A percentile compares a stretch with the other conserved stretches of the same genome.
Conservation (phyloP, 2,113 vertebrate genomes). For the Otus sunia region DNA sequence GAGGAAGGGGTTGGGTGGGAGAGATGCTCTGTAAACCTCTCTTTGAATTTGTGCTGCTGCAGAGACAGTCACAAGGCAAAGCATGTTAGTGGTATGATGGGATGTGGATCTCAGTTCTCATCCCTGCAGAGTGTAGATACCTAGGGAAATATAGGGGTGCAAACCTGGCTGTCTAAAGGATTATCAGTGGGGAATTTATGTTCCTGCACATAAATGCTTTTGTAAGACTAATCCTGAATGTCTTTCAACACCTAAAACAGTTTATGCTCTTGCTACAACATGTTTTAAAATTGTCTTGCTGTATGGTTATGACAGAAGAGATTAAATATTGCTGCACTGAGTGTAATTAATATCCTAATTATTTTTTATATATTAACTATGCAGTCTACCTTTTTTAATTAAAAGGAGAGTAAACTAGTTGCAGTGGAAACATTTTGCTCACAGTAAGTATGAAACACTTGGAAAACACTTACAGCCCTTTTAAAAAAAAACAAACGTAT, state of each 20-base stretch:
- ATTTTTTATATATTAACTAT: neutral
- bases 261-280: neutral
- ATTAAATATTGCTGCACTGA: neutral
- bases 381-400: neutral
- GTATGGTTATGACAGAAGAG: neutral
- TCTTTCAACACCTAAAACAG: neutral
- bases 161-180: neutral
- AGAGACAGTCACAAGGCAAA: neutral
- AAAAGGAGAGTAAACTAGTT: neutral
- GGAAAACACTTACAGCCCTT: neutral
- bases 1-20: neutral
- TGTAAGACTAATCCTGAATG: neutral
- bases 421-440: neutral
- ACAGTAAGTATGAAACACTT: neutral
- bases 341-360: conserved; percentile 32
- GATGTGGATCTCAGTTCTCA: neutral
- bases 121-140: neutral
- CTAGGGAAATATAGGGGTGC: neutral
- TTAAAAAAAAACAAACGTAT: too few relatives aligned
- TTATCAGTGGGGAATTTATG: neutral
- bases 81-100: neutral
- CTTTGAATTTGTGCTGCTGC: neutral
- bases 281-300: neutral
- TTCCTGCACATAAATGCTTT: neutral
- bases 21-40: neutral